A percentile compares a stretch with the other conserved stretches of the same genome.
Evolutionary conservation across 2,113 vertebrate species (phyloP).

Genomic region (Cololabis saira): DNA sequence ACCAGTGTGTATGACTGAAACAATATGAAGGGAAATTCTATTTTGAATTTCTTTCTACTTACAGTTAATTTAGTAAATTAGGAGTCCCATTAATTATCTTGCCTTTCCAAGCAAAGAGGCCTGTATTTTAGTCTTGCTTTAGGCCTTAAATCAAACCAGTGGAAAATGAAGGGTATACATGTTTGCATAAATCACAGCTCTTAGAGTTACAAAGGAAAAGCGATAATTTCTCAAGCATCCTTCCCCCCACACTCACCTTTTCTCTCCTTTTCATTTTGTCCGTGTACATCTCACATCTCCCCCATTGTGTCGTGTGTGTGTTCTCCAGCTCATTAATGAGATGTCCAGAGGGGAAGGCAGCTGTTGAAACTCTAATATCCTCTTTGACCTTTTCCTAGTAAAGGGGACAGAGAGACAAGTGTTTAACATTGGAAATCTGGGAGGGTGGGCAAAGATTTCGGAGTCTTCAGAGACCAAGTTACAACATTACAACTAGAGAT

Average conservation of each 20-base stretch:
- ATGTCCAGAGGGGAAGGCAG: conserved; percentile 68
- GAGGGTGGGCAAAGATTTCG: conserved; percentile 2
- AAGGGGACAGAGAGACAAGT: conserved; percentile 27
- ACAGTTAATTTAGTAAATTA: conserved; percentile 18
- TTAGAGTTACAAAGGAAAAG: conserved; percentile 23
- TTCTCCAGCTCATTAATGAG: conserved; percentile 68
- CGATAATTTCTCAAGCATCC: conserved; percentile 15
- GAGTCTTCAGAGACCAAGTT: neutral
- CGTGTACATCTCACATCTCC: conserved; percentile 37
- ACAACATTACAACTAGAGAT: no score
- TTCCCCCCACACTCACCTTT: conserved; percentile 14
- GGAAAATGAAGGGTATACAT: conserved; percentile 20
- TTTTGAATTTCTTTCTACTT: conserved; percentile 3
- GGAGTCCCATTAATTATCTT: conserved; percentile 11
- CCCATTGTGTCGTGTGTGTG: conserved; percentile 58
- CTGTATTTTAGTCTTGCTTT: conserved; percentile 43
- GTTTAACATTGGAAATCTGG: conserved; percentile 10
- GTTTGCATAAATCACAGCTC: conserved; percentile 42
- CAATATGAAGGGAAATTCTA: conserved; percentile 16
- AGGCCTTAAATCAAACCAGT: conserved; percentile 20
- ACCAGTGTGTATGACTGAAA: conserved; percentile 27
- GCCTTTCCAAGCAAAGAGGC: conserved; percentile 5
- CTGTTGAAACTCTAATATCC: conserved; percentile 74
- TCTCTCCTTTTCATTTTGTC: conserved; percentile 52
- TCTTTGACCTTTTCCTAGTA: conserved; percentile 69